Conservation (phyloP, 1,140 invertebrate species). For the Zaprionus vittiger region DNA sequence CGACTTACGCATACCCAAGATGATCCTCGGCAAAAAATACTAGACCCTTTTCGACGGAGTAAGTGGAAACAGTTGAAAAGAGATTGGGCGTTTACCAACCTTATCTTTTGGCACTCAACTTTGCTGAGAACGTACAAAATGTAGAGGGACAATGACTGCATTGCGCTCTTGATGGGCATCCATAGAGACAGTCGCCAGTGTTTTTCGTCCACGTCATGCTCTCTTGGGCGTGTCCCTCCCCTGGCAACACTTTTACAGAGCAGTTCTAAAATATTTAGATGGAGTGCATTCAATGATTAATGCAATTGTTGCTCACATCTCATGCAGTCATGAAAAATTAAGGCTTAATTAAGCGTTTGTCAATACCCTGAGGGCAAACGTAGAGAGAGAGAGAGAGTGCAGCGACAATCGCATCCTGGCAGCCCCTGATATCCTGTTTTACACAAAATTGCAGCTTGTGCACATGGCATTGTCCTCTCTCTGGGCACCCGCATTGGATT, state of each 20-base stretch:
- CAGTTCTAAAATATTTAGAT: conserved; percentile 14
- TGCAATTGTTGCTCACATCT: conserved; percentile 29
- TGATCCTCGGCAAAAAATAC: background rate
- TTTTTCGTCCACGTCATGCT: conserved; percentile 4
- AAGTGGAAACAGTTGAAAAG: conserved; percentile 21
- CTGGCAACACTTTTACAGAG: background rate
- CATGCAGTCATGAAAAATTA: conserved; percentile 68
- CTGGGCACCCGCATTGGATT: conserved; percentile 69
- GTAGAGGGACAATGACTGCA: conserved; percentile 23
- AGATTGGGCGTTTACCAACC: conserved; percentile 37
- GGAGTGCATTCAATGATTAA: conserved; percentile 56
- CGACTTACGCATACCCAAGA: conserved; percentile 16
- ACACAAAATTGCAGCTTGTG: conserved; percentile 27
- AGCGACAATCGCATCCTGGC: conserved; percentile 60
- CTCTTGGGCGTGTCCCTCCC: conserved; percentile 28
- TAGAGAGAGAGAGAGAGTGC: conserved; percentile 1
- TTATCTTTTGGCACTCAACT: conserved; percentile 41
- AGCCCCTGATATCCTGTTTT: conserved; percentile 64
- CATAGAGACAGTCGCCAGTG: conserved; percentile 12
- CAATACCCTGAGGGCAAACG: conserved; percentile 27
- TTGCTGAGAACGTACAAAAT: conserved; percentile 43
- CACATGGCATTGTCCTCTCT: conserved; percentile 55
- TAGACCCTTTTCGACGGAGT: background rate
- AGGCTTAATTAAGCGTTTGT: conserved; percentile 74
- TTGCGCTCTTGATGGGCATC: conserved; percentile 45